phyloP scores from a whole-genome alignment of 2,113 vertebrate species.

The Pitta sordida region DNA sequence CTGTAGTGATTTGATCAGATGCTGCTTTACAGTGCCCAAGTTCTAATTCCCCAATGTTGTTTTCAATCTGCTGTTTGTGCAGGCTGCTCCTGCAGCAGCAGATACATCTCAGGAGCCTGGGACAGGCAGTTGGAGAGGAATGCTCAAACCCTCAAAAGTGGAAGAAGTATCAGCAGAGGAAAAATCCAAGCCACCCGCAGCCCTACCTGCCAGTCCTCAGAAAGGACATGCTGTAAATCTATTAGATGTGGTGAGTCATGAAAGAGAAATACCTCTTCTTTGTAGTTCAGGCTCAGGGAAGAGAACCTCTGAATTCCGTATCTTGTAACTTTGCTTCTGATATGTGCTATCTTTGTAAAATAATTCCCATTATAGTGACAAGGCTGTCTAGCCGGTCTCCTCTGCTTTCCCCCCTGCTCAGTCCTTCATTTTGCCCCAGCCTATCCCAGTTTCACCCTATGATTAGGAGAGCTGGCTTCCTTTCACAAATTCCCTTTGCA shows the following conservation, averaged over 20 bases:
- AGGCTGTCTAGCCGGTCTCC: background rate
- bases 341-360: background rate
- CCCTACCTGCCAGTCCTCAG: conserved; percentile 81
- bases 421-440: background rate
- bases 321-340: background rate
- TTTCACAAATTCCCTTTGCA: background rate
- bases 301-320: background rate
- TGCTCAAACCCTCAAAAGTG: conserved; percentile 87
- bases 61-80: conserved; percentile 39
- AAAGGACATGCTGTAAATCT: conserved; percentile 92
- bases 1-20: background rate
- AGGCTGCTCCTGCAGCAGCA: conserved; percentile 59
- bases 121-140: conserved; percentile 92
- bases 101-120: conserved; percentile 81
- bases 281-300: background rate
- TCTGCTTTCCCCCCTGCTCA: background rate
- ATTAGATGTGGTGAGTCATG: conserved; percentile 87
- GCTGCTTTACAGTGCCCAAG: background rate
- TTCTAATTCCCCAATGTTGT: background rate
- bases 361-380: background rate
- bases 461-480: background rate
- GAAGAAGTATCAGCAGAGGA: conserved; percentile 77
- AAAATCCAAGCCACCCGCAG: conserved; percentile 63
- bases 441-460: background rate
- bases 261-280: background rate